phyloP scores from a whole-genome alignment of 1,140 invertebrate species.

The Cherax destructor region DNA sequence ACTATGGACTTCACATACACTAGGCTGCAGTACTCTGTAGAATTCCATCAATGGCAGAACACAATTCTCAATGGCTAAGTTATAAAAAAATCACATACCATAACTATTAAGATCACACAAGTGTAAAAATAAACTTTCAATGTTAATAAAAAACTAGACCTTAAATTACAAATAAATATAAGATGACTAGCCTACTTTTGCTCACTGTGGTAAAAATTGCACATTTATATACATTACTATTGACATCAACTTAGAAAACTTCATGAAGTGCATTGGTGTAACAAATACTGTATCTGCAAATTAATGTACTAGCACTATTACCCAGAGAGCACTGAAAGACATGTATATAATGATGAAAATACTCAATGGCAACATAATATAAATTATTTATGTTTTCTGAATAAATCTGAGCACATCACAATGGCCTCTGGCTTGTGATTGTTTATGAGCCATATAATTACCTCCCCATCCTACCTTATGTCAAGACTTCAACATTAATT shows the following conservation, averaged over 20 bases:
- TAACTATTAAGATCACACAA: background rate
- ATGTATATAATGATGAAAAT: background rate
- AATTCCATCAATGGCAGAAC: background rate
- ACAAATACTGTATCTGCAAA: background rate
- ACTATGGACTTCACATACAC: background rate
- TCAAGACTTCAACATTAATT: too few relatives aligned
- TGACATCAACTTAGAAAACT: background rate
- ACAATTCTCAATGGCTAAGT: background rate
- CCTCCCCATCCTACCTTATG: too few relatives aligned
- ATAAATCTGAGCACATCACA: too few relatives aligned
- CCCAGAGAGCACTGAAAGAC: constrained; percentile 13
- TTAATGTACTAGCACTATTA: background rate
- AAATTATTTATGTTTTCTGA: background rate
- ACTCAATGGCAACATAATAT: constrained; percentile 2
- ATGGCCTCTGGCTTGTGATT: background rate
- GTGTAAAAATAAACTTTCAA: constrained; percentile 6
- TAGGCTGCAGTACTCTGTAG: background rate
- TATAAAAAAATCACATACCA: background rate
- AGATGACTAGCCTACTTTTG: constrained; percentile 1
- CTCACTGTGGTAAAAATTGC: constrained; percentile 15
- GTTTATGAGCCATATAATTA: background rate
- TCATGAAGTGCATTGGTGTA: background rate
- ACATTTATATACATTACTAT: background rate
- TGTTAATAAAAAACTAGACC: background rate
- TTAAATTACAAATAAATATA: constrained; percentile 19